These are phyloP conservation scores for Drosophila longiperda DNA, from an alignment of 2,888 invertebrate genomes.

Conservation along the genomic window DNA sequence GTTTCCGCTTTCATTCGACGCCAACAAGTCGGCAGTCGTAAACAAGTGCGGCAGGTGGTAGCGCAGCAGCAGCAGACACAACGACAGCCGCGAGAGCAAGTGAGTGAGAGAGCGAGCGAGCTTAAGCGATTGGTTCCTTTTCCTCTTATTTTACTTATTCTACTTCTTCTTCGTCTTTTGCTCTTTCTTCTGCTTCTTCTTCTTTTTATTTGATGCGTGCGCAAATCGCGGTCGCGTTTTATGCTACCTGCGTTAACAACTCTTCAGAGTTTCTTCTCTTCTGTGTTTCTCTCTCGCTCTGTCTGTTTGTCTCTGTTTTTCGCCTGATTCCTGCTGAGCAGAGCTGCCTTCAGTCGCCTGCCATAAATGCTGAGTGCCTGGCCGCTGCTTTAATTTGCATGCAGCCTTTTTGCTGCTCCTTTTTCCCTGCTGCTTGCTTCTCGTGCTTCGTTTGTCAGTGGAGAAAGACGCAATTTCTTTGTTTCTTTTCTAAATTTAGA, in stretches of 20 bases:
- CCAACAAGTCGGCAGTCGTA: constrained; percentile 71
- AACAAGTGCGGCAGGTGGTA: constrained; percentile 76
- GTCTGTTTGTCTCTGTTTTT: constrained; percentile 4
- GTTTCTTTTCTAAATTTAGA: background rate
- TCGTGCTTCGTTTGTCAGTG: background rate
- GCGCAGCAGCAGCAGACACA: constrained; percentile 13
- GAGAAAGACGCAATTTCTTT: background rate
- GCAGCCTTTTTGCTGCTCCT: constrained; percentile 47
- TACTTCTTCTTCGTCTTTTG: background rate
- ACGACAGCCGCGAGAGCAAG: background rate
- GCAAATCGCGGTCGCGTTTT: constrained; percentile 46
- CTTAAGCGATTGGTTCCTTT: constrained; percentile 15
- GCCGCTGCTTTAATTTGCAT: constrained; percentile 72
- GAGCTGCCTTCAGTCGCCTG: constrained; percentile 41
- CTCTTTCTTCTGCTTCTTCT: background rate
- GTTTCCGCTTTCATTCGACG: constrained; percentile 70
- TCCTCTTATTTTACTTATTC: background rate
- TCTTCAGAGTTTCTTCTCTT: constrained; percentile 9
- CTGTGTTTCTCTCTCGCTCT: background rate
- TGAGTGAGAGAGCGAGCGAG: background rate
- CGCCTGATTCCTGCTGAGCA: constrained; percentile 19
- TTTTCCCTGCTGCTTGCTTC: background rate
- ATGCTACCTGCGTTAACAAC: constrained; percentile 30
- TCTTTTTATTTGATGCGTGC: constrained; percentile 45
- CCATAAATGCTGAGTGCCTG: constrained; percentile 61